Percentiles rank a stretch among this genome's conserved stretches.
phyloP scores from a whole-genome alignment of 2,113 vertebrate genomes.

The Grammomys dolichurus region DNA sequence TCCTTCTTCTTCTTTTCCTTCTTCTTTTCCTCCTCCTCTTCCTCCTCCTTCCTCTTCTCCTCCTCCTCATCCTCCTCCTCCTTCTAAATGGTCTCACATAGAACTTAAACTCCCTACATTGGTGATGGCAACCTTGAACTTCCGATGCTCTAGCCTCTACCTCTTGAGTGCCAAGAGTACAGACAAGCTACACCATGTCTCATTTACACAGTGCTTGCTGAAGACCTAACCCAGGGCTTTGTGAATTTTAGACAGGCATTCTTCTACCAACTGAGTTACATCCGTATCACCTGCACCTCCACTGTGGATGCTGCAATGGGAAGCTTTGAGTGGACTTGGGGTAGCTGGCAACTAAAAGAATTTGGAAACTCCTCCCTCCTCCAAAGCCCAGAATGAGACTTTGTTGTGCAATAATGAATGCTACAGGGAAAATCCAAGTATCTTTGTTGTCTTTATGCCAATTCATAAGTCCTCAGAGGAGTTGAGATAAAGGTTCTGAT shows the following conservation, averaged over 20 bases:
- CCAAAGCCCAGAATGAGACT: slow-evolving; percentile 25
- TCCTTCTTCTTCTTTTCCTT: neutral
- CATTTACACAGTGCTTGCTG: neutral
- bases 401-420: slow-evolving; percentile 16
- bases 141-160: neutral
- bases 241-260: neutral
- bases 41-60: neutral
- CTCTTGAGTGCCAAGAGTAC: neutral
- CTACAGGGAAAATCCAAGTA: neutral
- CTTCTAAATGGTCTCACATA: neutral
- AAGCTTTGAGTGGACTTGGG: slow-evolving; percentile 35
- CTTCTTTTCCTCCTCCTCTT: neutral
- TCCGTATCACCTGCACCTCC: neutral
- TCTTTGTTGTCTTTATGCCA: neutral
- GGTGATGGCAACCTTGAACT: neutral
- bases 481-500: neutral
- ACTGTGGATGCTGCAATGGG: slow-evolving; percentile 19
- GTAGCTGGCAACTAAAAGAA: slow-evolving; percentile 6
- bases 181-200: neutral
- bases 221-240: neutral
- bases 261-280: neutral
- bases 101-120: neutral
- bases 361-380: neutral
- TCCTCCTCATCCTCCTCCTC: neutral
- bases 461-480: neutral